Base-by-base conservation (phyloP, 2,888 invertebrate genomes). In the Lamellibrachia satsuma region DNA sequence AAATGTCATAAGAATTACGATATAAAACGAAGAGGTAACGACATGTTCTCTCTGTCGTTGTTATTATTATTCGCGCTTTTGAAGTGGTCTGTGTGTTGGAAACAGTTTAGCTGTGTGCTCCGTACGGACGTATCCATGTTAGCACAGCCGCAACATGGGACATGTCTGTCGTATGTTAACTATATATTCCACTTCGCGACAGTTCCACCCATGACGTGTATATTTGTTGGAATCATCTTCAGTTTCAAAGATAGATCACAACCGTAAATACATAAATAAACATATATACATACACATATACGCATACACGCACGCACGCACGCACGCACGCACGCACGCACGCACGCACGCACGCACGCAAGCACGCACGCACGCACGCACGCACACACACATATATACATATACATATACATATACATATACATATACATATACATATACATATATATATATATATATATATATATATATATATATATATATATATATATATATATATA, bases 381-480 rank as follows among this genome's bases (percentile, higher is more conserved):
- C 90, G 1, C 90, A n/a, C n/a, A 22, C 90, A 90, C n/a, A 90
- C n/a, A 90, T 90, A 92, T 90, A 92, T 91, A 92, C 51, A 92
- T 90, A 92, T 57, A 92, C 7, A 92, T 90, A 92, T 92, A 92
- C 90, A 92, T 92, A 90, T 92, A 91, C 52, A 92, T 92, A 92
- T 91, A 92, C 7, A 92, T 91, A 92, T 92, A 92, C 91, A 55
- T 92, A 75, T 91, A 6, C 91, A 90, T 92, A 60, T 60, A 92
- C 55, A 90, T 60, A 75, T 60, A 52, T 92, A 52, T 92, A 52
- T 92, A 52, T 55, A 91, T 91, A 92, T 60, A 39, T 52, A 91
- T 90, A 55, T 92, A 52, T 57, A 39, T 91, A 92, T 52, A 60
- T 27, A 92, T 90, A 92, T 39, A 91, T 52, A 27, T 51, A 11